Conservation (phyloP, 2,113 vertebrate species). For the Nanorana parkeri region DNA sequence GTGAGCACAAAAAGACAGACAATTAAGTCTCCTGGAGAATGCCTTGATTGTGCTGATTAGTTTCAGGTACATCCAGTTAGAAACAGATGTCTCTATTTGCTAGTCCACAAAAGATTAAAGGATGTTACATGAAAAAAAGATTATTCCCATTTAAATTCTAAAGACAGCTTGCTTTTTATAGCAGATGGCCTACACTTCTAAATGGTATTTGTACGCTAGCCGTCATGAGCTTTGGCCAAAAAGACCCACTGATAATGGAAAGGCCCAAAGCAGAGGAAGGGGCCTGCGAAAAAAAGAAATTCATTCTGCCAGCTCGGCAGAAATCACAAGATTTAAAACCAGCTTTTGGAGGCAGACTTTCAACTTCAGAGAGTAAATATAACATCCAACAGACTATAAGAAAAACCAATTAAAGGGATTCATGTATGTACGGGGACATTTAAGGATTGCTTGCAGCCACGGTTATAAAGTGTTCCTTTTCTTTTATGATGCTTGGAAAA, state of each 20-base stretch:
- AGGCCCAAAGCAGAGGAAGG: constrained; percentile 8
- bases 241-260: background rate
- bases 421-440: constrained; percentile 43
- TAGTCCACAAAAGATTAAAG: constrained; percentile 65
- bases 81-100: constrained; percentile 67
- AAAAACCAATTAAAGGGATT: constrained; percentile 52
- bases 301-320: constrained; percentile 29
- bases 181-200: constrained; percentile 63
- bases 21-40: constrained; percentile 59
- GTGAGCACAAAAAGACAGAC: constrained; percentile 59
- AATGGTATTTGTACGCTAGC: constrained; percentile 4
- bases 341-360: constrained; percentile 45
- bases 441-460: constrained; percentile 49
- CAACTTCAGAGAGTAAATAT: constrained; percentile 51
- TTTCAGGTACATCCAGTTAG: constrained; percentile 66
- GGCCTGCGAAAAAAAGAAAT: background rate
- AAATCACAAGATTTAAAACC: constrained; percentile 34
- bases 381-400: constrained; percentile 32
- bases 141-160: constrained; percentile 68
- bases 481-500: constrained; percentile 40
- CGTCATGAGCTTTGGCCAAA: background rate
- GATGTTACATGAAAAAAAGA: constrained; percentile 58
- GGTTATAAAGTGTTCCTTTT: constrained; percentile 36
- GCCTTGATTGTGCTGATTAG: constrained; percentile 65
- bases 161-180: constrained; percentile 61